Percentiles rank a stretch among this genome's conserved stretches.
Conservation (phyloP, 2,797 vertebrate genomes). For the Chromobotia macracanthus region DNA sequence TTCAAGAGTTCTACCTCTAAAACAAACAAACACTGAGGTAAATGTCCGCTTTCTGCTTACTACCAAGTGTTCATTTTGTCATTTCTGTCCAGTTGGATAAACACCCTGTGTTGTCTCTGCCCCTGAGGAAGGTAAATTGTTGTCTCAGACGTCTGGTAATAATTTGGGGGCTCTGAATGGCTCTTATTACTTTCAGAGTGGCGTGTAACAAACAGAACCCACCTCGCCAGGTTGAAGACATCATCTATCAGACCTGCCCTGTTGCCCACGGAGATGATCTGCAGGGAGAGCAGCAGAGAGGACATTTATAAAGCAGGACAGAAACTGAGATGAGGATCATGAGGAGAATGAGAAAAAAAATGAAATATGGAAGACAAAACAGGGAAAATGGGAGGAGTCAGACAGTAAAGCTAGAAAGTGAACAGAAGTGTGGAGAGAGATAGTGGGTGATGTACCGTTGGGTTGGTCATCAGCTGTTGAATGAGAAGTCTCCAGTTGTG, state of each 20-base stretch:
- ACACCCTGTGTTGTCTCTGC: not conserved
- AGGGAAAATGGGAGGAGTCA: not conserved
- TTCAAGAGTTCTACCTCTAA: too few species aligned
- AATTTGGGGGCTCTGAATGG: not conserved
- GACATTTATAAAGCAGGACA: not conserved
- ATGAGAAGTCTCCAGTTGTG: slow-evolving; percentile 95
- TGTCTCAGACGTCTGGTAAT: not conserved
- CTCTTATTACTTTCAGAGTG: not conserved
- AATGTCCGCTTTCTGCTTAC: too few species aligned
- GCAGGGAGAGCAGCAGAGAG: slow-evolving; percentile 32
- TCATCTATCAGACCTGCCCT: slow-evolving; percentile 95
- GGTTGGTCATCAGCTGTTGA: slow-evolving; percentile 89
- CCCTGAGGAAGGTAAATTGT: not conserved
- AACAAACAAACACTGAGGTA: too few species aligned
- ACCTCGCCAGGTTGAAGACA: slow-evolving; percentile 97
- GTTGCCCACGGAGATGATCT: slow-evolving; percentile 96
- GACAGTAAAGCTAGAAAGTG: not conserved
- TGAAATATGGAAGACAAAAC: not conserved
- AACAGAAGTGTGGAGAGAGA: not conserved
- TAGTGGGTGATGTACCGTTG: slow-evolving; percentile 76
- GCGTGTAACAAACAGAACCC: slow-evolving; percentile 59
- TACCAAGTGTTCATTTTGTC: too few species aligned
- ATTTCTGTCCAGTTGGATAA: not conserved
- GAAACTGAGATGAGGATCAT: not conserved
- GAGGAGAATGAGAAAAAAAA: not conserved